Evolutionary conservation across 2,888 invertebrate genomes (phyloP).

Genomic region (Tipula unca): DNA sequence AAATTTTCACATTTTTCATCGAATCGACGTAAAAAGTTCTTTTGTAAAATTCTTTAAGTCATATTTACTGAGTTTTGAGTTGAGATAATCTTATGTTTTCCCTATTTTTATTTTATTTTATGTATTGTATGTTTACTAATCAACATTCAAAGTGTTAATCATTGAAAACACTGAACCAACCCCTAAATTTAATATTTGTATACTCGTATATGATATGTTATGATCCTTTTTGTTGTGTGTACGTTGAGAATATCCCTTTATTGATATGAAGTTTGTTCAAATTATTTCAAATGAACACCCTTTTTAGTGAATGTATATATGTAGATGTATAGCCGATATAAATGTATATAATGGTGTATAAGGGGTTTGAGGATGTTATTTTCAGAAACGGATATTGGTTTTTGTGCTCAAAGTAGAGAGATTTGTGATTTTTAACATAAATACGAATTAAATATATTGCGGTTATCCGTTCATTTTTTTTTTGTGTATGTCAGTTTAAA

Average conservation of each 20-base stretch:
- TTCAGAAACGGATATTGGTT: neutral
- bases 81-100: neutral
- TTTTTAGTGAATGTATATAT: neutral
- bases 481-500: neutral
- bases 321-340: neutral
- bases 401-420: neutral
- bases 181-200: neutral
- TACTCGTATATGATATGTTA: constrained; percentile 14
- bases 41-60: neutral
- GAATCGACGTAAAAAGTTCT: neutral
- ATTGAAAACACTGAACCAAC: neutral
- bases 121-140: neutral
- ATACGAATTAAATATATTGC: neutral
- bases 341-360: neutral
- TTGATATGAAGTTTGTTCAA: neutral
- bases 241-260: too few relatives aligned
- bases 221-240: neutral
- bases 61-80: neutral
- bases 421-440: neutral
- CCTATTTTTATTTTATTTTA: too few relatives aligned
- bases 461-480: neutral
- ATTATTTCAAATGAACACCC: neutral
- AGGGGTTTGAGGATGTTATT: neutral
- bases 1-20: neutral
- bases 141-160: constrained; percentile 14